Evolutionary conservation across 2,113 vertebrate species (phyloP), one percentile per base, ranked within the genome.

Genomic region (Scopus umbretta): DNA sequence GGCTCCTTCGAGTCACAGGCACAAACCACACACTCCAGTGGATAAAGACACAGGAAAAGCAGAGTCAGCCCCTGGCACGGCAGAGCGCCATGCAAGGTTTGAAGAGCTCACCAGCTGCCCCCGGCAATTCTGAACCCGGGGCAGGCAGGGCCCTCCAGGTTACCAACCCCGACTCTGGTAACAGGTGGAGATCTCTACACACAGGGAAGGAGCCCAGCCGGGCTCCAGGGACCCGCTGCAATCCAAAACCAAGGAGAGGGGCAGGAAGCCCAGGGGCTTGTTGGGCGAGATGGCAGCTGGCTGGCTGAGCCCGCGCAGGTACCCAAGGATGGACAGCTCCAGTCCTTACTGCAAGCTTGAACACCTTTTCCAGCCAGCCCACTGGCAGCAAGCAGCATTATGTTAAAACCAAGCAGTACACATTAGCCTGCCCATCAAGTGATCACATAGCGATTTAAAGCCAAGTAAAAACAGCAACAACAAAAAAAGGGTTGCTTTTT

Each of bases 131-230:
- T 27, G 27, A 88, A 34, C 11, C 9, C 1, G 1, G 3, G 10
- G n/a, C 0, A 0, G 19, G 19, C 1, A 1, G 13, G 13, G 9
- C 19, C 8, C 11, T 53, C 22, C 25, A 7, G 1, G 0, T 43
- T 40, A 61, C 9, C 1, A 1, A 11, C 34, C 4, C 4, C 0
- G 1, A 26, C 25, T 72, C 27, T 5, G 6, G 34, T 11, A 38
- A 56, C 0, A 0, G 8, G 4, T 23, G 13, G 10, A 36, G 7
- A 63, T 29, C 32, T 55, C 47, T 10, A 34, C 14, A 29, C 0
- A 0, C 4, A 20, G 19, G 55, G 15, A 36, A 67, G 13, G 16
- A 74, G 17, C 19, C 17, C 0, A 0, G 3, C 3, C 0, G 2
- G 9, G 5, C 13, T 40, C 20, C 1, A 2, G 16, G 8, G 3